These are phyloP conservation scores for Xestobium rufovillosum DNA, from an alignment of 2,888 invertebrate genomes.

Conservation along the genomic window DNA sequence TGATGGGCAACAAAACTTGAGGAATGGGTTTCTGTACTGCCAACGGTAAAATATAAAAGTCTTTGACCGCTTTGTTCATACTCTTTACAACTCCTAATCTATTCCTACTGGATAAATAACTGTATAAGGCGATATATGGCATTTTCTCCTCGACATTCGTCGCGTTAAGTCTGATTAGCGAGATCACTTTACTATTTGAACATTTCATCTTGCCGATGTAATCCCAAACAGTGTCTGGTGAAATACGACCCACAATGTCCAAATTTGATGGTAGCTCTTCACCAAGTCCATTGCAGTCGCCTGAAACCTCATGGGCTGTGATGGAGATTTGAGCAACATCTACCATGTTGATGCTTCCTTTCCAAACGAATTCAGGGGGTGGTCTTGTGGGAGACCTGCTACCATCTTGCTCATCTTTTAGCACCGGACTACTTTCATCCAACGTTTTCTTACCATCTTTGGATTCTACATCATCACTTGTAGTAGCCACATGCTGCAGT, in stretches of 20 bases:
- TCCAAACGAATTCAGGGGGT: conserved; percentile 50
- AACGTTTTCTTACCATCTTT: not conserved
- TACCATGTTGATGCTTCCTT: conserved; percentile 81
- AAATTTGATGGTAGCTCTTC: conserved; percentile 69
- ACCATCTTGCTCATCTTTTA: conserved; percentile 13
- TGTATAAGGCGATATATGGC: conserved; percentile 78
- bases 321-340: conserved; percentile 86
- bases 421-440: not conserved
- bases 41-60: conserved; percentile 87
- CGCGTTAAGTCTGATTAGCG: conserved; percentile 73
- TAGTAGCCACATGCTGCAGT: conserved; percentile 6
- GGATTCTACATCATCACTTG: conserved; percentile 7
- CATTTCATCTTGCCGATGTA: conserved; percentile 87
- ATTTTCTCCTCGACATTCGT: conserved; percentile 76
- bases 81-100: conserved; percentile 80
- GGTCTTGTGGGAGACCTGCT: conserved; percentile 26
- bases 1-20: conserved; percentile 57
- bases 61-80: conserved; percentile 74
- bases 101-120: conserved; percentile 78
- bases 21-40: conserved; percentile 67
- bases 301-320: conserved; percentile 68
- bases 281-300: conserved; percentile 58
- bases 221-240: conserved; percentile 86
- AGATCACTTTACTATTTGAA: conserved; percentile 79
- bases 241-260: conserved; percentile 86